These are phyloP conservation scores for Brenthis ino DNA, from an alignment of 2,888 invertebrate species.

Conservation along the genomic window DNA sequence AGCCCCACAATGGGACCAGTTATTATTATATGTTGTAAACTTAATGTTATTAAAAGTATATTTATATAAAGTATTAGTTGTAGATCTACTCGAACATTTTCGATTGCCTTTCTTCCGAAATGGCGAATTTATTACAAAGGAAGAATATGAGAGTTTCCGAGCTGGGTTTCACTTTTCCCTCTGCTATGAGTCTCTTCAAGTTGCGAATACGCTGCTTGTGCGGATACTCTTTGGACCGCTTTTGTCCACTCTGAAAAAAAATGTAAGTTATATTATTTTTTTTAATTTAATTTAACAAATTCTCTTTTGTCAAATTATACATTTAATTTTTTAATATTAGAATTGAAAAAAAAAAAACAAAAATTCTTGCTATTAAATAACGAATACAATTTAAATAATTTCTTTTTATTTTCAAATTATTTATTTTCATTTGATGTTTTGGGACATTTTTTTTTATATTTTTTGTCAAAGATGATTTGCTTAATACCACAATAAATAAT, in stretches of 20 bases:
- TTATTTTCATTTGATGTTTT: too few species aligned
- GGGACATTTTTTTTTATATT: too few species aligned
- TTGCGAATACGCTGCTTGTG: conserved; percentile 84
- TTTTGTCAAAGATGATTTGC: too few species aligned
- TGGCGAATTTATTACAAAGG: conserved; percentile 78
- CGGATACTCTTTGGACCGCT: conserved; percentile 73
- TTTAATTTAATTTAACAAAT: too few species aligned
- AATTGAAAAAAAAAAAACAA: too few species aligned
- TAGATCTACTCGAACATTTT: conserved; percentile 46
- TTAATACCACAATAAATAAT: too few species aligned
- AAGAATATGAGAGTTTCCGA: conserved; percentile 77
- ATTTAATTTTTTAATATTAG: too few species aligned
- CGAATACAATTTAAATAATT: too few species aligned
- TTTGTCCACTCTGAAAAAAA: conserved; percentile 32
- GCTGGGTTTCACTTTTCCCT: conserved; percentile 75
- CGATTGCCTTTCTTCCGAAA: conserved; percentile 66
- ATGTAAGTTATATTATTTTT: neutral
- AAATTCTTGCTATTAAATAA: too few species aligned
- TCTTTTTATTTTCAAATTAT: too few species aligned
- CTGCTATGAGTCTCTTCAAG: conserved; percentile 73
- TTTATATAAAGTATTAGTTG: conserved; percentile 11
- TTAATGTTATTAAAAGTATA: conserved; percentile 12
- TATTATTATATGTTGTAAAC: conserved; percentile 32
- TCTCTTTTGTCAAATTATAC: too few species aligned
- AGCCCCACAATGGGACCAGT: conserved; percentile 6